A percentile compares a stretch with the other conserved stretches of the same genome.
Evolutionary conservation across 2,888 invertebrate genomes (phyloP).

Genomic region (Cephus runcator): DNA sequence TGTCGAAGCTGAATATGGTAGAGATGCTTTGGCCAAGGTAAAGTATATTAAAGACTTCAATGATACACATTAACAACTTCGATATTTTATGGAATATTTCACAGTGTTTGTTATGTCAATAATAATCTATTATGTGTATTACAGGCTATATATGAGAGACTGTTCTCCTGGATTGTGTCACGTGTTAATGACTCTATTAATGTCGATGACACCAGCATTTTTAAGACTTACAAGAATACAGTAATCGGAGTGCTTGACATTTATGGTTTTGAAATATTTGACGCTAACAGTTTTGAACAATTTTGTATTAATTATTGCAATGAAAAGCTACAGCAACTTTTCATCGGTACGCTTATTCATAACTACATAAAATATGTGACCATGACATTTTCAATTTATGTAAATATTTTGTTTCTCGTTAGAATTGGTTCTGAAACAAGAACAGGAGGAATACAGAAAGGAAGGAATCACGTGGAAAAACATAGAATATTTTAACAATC

Average conservation of each 20-base stretch:
- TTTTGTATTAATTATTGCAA: constrained; percentile 99
- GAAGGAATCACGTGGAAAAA: constrained; percentile 97
- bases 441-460: constrained; percentile 95
- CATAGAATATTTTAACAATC: constrained; percentile 97
- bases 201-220: constrained; percentile 70
- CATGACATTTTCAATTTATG: neutral
- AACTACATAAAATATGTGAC: neutral
- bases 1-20: constrained; percentile 85
- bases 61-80: too few species aligned
- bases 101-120: too few species aligned
- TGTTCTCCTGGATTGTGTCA: constrained; percentile 94
- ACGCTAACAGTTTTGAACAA: constrained; percentile 97
- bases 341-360: constrained; percentile 77
- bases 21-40: constrained; percentile 92
- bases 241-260: constrained; percentile 97
- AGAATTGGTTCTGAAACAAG: constrained; percentile 97
- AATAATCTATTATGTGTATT: constrained; percentile 29
- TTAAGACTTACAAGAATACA: constrained; percentile 75
- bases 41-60: too few species aligned
- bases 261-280: constrained; percentile 99
- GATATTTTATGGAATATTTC: too few species aligned
- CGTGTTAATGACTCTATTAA: constrained; percentile 93
- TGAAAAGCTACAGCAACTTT: constrained; percentile 97
- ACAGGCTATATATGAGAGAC: constrained; percentile 90
- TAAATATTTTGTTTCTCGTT: constrained; percentile 34